Evolutionary conservation across 2,113 vertebrate genomes (phyloP).

Genomic region (Glaucomys volans): DNA sequence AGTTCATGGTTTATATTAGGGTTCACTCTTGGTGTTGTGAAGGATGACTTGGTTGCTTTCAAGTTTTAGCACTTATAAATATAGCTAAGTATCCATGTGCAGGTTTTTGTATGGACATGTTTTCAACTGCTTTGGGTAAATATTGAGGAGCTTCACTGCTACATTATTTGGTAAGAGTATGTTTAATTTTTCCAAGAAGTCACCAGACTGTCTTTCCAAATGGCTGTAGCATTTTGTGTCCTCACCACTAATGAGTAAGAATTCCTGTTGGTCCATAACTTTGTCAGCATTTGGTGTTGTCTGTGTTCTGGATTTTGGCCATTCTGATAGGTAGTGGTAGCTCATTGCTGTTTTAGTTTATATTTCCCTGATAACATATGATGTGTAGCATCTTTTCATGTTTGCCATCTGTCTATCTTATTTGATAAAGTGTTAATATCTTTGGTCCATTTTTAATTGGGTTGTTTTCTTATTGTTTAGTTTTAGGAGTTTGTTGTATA

Average conservation of each 20-base stretch:
- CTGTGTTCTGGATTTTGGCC: not conserved
- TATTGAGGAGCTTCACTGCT: not conserved
- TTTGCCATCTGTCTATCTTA: not conserved
- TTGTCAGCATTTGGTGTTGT: not conserved
- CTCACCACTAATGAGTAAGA: not conserved
- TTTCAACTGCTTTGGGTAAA: not conserved
- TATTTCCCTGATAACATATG: not conserved
- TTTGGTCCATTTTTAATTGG: not conserved
- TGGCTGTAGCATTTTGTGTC: not conserved
- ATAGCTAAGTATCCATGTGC: not conserved
- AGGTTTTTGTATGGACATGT: no score
- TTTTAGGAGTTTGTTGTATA: not conserved
- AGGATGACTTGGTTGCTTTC: not conserved
- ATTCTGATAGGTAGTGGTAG: not conserved
- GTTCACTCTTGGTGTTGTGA: not conserved
- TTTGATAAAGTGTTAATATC: not conserved
- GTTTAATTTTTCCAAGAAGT: not conserved
- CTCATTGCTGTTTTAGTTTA: not conserved
- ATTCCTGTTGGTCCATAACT: no score
- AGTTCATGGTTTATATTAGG: not conserved
- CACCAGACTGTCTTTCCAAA: no score
- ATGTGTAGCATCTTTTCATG: not conserved
- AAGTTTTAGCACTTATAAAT: not conserved
- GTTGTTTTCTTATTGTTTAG: not conserved
- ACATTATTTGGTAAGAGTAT: not conserved